phyloP scores from a whole-genome alignment of 2,113 vertebrate genomes.

The Oncorhynchus nerka region DNA sequence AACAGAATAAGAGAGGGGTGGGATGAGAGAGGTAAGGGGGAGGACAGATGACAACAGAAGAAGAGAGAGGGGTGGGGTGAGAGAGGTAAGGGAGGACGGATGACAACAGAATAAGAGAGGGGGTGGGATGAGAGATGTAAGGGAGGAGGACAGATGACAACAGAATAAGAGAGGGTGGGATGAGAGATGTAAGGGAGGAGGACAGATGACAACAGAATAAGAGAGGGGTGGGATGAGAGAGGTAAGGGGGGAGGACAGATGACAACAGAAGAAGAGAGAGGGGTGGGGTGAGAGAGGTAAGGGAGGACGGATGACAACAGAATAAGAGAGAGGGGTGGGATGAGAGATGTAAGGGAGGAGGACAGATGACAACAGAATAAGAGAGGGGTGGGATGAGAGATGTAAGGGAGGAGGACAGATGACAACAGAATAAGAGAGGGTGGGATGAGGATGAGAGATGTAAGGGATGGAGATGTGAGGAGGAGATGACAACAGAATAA shows the following conservation, averaged over 20 bases:
- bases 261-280: neutral
- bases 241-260: neutral
- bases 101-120: neutral
- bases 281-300: neutral
- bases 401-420: no score
- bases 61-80: neutral
- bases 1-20: no score
- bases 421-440: neutral
- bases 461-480: no score
- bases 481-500: no score
- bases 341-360: neutral
- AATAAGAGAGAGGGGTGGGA: neutral
- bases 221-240: neutral
- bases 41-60: no score
- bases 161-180: neutral
- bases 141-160: no score
- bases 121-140: neutral
- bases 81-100: neutral
- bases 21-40: neutral
- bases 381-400: neutral
- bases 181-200: neutral
- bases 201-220: neutral
- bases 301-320: neutral
- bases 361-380: neutral
- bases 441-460: neutral